Percentiles rank a stretch among this genome's conserved stretches.
phyloP scores from a whole-genome alignment of 2,113 vertebrate genomes.

The Pluvialis apricaria region DNA sequence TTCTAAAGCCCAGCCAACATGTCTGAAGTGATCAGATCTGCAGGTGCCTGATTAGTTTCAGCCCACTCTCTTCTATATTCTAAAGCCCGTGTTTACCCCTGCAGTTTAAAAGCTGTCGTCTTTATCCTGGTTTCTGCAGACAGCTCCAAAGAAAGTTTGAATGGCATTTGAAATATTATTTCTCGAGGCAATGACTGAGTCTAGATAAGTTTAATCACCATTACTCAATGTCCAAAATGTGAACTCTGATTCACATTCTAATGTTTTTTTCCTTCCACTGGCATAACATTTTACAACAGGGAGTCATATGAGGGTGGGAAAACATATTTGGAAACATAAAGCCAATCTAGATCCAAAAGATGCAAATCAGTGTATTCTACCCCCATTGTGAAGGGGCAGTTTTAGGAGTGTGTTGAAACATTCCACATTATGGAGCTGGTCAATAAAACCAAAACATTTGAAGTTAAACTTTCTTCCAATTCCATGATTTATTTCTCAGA shows the following conservation, averaged over 20 bases:
- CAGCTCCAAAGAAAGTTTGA: background rate
- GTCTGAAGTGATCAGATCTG: background rate
- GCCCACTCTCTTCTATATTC: background rate
- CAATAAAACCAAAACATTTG: slow-evolving; percentile 19
- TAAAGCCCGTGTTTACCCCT: background rate
- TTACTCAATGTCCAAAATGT: background rate
- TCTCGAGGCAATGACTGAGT: background rate
- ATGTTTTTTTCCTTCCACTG: slow-evolving; percentile 3
- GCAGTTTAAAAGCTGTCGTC: background rate
- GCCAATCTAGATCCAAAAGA: background rate
- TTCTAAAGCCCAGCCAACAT: background rate
- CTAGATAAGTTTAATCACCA: background rate
- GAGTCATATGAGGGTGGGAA: slow-evolving; percentile 11
- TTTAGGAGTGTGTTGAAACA: slow-evolving; percentile 24
- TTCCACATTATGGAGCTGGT: background rate
- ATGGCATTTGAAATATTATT: background rate
- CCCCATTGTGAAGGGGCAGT: background rate
- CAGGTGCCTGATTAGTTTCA: background rate
- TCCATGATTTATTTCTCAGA: slow-evolving; percentile 32
- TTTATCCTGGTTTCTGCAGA: background rate
- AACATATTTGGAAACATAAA: slow-evolving; percentile 27
- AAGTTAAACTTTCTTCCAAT: slow-evolving; percentile 41
- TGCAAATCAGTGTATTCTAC: background rate
- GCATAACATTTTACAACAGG: slow-evolving; percentile 9
- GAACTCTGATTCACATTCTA: slow-evolving; percentile 1